phyloP scores from a whole-genome alignment of 2,113 vertebrate genomes.

The Pterocles gutturalis region DNA sequence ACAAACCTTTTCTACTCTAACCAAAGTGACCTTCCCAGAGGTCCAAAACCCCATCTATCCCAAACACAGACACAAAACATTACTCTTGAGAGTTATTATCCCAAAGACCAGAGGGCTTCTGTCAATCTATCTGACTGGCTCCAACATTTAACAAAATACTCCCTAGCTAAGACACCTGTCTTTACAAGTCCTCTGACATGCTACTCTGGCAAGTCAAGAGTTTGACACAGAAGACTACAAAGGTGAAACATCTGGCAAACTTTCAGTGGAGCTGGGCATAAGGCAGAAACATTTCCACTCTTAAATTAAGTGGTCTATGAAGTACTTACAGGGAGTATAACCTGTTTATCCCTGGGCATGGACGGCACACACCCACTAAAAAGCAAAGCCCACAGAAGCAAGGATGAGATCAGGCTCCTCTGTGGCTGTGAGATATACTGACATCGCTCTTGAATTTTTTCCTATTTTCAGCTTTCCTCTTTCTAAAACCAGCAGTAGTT shows the following conservation, averaged over 20 bases:
- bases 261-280: background rate
- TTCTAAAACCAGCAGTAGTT: background rate
- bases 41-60: background rate
- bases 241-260: background rate
- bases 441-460: background rate
- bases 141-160: background rate
- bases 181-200: background rate
- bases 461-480: background rate
- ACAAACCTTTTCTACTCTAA: background rate
- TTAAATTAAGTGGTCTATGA: background rate
- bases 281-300: background rate
- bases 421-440: background rate
- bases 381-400: background rate
- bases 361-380: background rate
- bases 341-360: background rate
- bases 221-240: background rate
- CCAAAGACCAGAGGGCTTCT: background rate
- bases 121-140: background rate
- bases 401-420: background rate
- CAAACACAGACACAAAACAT: background rate
- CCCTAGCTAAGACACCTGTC: background rate
- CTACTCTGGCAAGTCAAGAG: background rate
- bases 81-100: background rate
- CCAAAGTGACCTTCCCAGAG: background rate
- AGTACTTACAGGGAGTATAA: background rate